Evolutionary conservation across 2,888 invertebrate genomes (phyloP).

Genomic region (Dynastes tityus): DNA sequence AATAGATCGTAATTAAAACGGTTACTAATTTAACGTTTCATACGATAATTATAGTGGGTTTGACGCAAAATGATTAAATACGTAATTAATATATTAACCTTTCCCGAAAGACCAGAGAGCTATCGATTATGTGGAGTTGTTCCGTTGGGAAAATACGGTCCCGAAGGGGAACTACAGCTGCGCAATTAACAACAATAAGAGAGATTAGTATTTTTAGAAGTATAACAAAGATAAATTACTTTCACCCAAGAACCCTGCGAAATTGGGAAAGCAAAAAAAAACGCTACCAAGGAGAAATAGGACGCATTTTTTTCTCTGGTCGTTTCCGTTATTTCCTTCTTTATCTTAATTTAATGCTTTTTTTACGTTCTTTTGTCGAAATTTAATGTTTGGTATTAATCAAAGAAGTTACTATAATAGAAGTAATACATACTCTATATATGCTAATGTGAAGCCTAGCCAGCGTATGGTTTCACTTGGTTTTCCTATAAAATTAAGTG

Average conservation of each 20-base stretch:
- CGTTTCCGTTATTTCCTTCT: not conserved
- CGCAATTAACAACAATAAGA: constrained; percentile 5
- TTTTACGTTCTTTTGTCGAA: no score
- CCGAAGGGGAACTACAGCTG: not conserved
- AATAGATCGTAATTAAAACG: no score
- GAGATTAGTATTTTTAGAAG: constrained; percentile 1
- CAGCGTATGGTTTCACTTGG: no score
- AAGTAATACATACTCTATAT: no score
- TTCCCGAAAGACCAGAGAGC: not conserved
- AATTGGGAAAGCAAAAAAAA: not conserved
- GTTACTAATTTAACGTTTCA: no score
- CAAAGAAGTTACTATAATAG: no score
- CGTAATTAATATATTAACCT: not conserved
- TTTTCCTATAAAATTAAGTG: no score
- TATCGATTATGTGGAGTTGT: not conserved
- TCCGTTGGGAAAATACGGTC: not conserved
- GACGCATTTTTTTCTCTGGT: not conserved
- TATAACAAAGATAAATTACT: constrained; percentile 11
- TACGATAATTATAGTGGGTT: no score
- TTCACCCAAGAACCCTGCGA: not conserved
- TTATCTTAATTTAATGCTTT: not conserved
- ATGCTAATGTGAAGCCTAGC: no score
- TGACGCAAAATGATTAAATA: not conserved
- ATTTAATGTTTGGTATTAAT: no score
- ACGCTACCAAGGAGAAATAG: not conserved